Evolutionary conservation across 1,140 invertebrate genomes (phyloP), one percentile per base, ranked within the genome.

Genomic region (Achatina immaculata): DNA sequence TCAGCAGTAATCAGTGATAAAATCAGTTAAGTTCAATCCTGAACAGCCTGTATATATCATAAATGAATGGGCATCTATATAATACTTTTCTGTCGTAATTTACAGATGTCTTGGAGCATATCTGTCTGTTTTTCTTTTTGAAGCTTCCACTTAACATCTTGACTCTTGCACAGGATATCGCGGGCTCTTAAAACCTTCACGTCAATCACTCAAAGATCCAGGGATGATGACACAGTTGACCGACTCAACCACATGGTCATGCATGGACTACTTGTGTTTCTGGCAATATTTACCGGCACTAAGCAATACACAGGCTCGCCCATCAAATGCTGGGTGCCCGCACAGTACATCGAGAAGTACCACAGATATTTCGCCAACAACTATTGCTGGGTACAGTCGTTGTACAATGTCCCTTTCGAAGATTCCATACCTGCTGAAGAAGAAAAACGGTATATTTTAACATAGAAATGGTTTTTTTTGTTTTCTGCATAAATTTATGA

Each of bases 281-380:
- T 79, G 21, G 78, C 62, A 3, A 7, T 74, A 9, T 1, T 21
- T 11, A 34, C 55, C 1, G 78, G 69, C 34, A 36, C 78, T 36
- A 73, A 74, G 31, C 71, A 72, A 36, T 74, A 51, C 42, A 69
- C 74, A 6, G 69, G 69, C 4, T 69, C 45, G 24, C 78, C 78
- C 9, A 73, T 80, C 68, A 69, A 45, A 19, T 80, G 78, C 55
- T 80, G 78, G 78, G 34, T 73, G 7, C 78, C 78, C 24, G 31
- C 51, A 19, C 42, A 80, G 55, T 80, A 69, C 69, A 45, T 21
- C 14, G 71, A 80, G 16, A 74, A 80, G 31, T 51, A 34, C n/a
- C 55, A 73, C 24, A 40, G 74, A 31, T 34, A 34, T 21, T 80
- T 73, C 43, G 45, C 72, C 36, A 80, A 80, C 51, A 42, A 58